Percentiles rank a stretch among this genome's conserved stretches.
Evolutionary conservation across 2,113 vertebrate species (phyloP).

Genomic region (Nesogale talazaci): DNA sequence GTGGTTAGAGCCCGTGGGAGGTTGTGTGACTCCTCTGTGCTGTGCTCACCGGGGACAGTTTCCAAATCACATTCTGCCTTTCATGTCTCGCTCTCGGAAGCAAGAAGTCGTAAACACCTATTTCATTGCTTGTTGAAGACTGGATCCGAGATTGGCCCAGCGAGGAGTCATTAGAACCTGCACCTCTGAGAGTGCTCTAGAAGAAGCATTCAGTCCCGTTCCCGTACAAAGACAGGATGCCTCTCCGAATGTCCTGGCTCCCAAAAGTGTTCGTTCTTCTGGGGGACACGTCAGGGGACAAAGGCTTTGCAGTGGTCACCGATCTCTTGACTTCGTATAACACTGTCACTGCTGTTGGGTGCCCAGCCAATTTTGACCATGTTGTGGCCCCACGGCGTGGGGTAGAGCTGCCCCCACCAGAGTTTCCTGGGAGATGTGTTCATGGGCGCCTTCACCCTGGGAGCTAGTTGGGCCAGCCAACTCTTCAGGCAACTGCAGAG

Average conservation of each 20-base stretch:
- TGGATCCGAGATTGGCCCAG: neutral
- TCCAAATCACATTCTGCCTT: slow-evolving; percentile 61
- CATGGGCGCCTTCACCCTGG: neutral
- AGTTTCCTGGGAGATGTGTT: neutral
- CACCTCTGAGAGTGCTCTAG: neutral
- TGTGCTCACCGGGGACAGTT: slow-evolving; percentile 3
- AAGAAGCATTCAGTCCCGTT: neutral
- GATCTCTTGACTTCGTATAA: neutral
- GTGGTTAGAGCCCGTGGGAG: slow-evolving; percentile 57
- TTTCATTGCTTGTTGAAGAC: neutral
- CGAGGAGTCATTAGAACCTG: neutral
- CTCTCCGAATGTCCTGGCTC: neutral
- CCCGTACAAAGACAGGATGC: neutral
- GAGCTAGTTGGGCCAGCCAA: neutral
- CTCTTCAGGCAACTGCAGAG: neutral
- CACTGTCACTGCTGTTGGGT: neutral
- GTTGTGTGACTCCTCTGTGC: slow-evolving; percentile 1
- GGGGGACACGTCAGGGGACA: neutral
- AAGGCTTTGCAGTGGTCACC: neutral
- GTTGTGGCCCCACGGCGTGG: neutral
- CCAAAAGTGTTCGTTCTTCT: neutral
- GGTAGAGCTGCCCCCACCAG: neutral
- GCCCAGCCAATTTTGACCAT: neutral
- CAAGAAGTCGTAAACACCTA: neutral
- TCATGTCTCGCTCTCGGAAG: slow-evolving; percentile 44